Evolutionary conservation across 2,113 vertebrate species (phyloP).

Genomic region (Daubentonia madagascariensis): DNA sequence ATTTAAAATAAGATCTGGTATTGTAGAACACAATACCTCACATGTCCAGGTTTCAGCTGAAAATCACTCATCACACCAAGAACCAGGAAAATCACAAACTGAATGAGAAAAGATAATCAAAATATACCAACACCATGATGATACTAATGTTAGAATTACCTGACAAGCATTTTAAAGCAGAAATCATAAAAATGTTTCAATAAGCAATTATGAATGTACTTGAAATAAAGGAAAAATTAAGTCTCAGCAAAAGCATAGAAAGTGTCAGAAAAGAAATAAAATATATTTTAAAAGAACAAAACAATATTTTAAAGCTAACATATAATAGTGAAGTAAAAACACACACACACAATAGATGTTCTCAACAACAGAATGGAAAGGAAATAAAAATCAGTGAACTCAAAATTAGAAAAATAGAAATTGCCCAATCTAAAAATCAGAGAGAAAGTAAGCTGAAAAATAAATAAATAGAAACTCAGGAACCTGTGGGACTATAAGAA

Average conservation of each 20-base stretch:
- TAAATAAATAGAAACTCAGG: background rate
- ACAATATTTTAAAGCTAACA: background rate
- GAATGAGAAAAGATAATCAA: background rate
- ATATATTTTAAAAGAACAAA: background rate
- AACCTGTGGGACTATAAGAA: background rate
- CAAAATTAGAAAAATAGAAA: background rate
- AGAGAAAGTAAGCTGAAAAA: background rate
- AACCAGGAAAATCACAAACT: background rate
- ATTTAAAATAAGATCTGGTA: background rate
- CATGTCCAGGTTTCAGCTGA: background rate
- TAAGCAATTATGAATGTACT: background rate
- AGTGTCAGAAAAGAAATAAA: background rate
- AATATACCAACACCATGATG: background rate
- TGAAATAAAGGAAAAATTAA: background rate
- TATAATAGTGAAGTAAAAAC: background rate
- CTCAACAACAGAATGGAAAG: background rate
- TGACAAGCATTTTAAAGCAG: background rate
- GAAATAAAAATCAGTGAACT: background rate
- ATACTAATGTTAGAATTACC: background rate
- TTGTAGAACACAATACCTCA: background rate
- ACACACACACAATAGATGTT: background rate
- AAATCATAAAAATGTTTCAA: background rate
- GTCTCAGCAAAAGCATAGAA: background rate
- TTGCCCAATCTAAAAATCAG: background rate
- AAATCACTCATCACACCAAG: background rate